These are phyloP conservation scores for Limnephilus rhombicus DNA, from an alignment of 2,888 invertebrate genomes.

Conservation along the genomic window DNA sequence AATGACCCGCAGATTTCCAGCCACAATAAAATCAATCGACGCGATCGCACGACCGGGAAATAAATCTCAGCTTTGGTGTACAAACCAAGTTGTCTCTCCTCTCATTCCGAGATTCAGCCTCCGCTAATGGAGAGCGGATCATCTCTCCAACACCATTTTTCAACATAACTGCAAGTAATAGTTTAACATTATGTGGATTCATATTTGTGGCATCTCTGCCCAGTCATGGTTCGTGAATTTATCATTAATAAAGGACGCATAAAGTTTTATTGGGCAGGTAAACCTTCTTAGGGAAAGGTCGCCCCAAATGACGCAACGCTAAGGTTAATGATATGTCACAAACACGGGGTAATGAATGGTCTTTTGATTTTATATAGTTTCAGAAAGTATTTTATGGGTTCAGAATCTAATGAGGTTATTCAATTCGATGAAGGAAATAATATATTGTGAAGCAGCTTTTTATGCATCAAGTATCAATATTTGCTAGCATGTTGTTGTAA, in stretches of 20 bases:
- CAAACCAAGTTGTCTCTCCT: neutral
- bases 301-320: constrained; percentile 57
- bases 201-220: constrained; percentile 47
- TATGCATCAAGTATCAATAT: too few relatives aligned
- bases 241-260: constrained; percentile 50
- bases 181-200: constrained; percentile 49
- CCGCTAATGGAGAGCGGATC: constrained; percentile 47
- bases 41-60: constrained; percentile 29
- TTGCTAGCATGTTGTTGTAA: neutral
- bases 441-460: neutral
- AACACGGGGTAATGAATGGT: constrained; percentile 29
- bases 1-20: constrained; percentile 44
- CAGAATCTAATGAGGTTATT: neutral
- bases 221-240: constrained; percentile 61
- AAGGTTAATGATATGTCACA: constrained; percentile 64
- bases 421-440: neutral
- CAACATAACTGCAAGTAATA: constrained; percentile 54
- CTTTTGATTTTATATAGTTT: constrained; percentile 10
- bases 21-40: constrained; percentile 41
- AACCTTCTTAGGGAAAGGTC: constrained; percentile 57
- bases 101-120: constrained; percentile 11
- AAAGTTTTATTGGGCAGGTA: constrained; percentile 49
- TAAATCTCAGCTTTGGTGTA: constrained; percentile 40
- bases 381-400: neutral
- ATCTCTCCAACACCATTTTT: constrained; percentile 36